Base-by-base conservation (phyloP, 2,797 vertebrate genomes). In the Gallinago nigripennis region DNA sequence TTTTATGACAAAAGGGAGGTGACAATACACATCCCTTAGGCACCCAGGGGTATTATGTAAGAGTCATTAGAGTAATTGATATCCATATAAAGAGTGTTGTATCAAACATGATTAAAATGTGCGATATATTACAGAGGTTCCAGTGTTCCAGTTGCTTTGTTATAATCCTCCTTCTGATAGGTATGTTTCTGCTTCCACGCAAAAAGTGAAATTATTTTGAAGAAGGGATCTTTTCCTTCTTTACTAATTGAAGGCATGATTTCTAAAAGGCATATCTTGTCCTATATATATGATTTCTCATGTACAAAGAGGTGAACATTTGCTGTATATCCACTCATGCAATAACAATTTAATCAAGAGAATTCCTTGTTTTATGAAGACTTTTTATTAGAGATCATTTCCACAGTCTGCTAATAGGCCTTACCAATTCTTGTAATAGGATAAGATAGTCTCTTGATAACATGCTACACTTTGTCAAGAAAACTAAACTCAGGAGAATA, bases 61-160 rank as follows among this genome's bases (percentile, higher is more conserved):
- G 97, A 97, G 95, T 98, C 98, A 98, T 98, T 98, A 98, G 97
- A 94, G 95, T 98, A 98, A 98, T 97, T 98, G 98, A 98, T 98
- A 98, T 96, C 96, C 95, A 96, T 96, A 97, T 97, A 97, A 98
- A 97, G 95, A 96, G 91, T 97, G 96, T 97, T 97, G 94, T 97
- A 98, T 98, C 97, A 97, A 97, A 98, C 95, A 97, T 97, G 97
- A 98, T 98, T 98, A 98, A 98, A 98, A 98, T 96, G 87, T 97
- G 88, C 95, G 96, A 97, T 97, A 97, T 95, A 97, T 98, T 97
- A 96, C 84, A 82, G 92, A 94, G 85, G 90, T 96, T 98, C 96
- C 94, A 97, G 95, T 54, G 28, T 97, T 97, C 91, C 96, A 98
- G 93, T 91, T 97, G 96, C 95, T 95, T 87, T 96, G 87, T 94